phyloP scores from a whole-genome alignment of 2,888 invertebrate species.

The Lordiphosa fenestrarum region DNA sequence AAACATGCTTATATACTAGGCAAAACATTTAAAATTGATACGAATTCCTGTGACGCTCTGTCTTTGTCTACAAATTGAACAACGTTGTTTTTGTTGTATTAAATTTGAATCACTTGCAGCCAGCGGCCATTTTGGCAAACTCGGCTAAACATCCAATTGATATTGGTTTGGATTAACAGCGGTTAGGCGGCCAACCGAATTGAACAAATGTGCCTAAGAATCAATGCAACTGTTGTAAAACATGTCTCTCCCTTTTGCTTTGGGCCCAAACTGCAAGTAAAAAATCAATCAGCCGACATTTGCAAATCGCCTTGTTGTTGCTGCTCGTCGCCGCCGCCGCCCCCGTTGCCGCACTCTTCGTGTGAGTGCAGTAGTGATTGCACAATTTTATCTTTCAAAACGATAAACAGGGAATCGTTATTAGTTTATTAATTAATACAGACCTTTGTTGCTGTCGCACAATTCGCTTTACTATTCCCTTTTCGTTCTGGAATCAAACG shows the following conservation, averaged over 20 bases:
- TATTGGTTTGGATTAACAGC: not conserved
- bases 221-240: too few relatives aligned
- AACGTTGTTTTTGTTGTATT: conserved; percentile 6
- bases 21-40: conserved; percentile 1
- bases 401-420: conserved; percentile 22
- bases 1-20: not conserved
- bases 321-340: conserved; percentile 16
- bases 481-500: conserved; percentile 3
- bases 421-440: conserved; percentile 38
- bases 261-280: conserved; percentile 30
- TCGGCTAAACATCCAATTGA: conserved; percentile 4
- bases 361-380: conserved; percentile 36
- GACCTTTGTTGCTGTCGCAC: conserved; percentile 51
- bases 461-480: conserved; percentile 25
- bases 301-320: conserved; percentile 57
- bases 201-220: not conserved
- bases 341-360: conserved; percentile 10
- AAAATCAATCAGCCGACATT: conserved; percentile 70
- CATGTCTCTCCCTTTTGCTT: not conserved
- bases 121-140: conserved; percentile 78
- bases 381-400: conserved; percentile 46
- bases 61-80: conserved; percentile 7
- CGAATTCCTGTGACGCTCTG: not conserved
- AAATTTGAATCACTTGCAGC: conserved; percentile 48
- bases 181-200: not conserved